A percentile compares a stretch with the other conserved stretches of the same genome.
phyloP scores from a whole-genome alignment of 1,140 invertebrate species.

The Campoletis sonorensis region DNA sequence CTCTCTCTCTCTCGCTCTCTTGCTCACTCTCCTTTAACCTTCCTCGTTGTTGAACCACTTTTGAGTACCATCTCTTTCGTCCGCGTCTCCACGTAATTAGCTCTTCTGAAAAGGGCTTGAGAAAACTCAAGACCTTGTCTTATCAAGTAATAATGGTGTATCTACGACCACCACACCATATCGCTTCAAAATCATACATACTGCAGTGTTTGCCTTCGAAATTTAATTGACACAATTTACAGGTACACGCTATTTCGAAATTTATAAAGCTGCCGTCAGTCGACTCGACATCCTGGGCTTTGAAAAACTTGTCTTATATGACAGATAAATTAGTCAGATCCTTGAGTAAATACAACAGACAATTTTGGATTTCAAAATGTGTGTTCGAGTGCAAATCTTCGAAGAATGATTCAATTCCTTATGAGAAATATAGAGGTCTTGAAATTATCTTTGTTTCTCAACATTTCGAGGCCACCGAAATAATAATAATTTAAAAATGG shows the following conservation, averaged over 20 bases:
- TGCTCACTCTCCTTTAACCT: neutral
- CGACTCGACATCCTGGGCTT: neutral
- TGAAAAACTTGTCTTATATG: neutral
- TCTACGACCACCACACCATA: neutral
- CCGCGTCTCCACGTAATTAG: slow-evolving; percentile 6
- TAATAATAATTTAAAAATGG: too few species aligned
- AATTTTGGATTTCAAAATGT: neutral
- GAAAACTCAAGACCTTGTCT: neutral
- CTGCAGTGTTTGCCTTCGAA: neutral
- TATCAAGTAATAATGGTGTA: neutral
- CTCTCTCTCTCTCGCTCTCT: neutral
- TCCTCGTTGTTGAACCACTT: slow-evolving; percentile 12
- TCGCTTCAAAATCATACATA: neutral
- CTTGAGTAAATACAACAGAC: neutral
- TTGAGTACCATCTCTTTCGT: neutral
- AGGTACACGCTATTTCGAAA: neutral
- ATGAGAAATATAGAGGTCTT: neutral
- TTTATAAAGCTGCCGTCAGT: neutral
- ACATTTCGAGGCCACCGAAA: too few species aligned
- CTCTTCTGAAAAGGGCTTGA: neutral
- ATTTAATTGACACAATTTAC: neutral
- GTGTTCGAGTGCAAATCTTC: neutral
- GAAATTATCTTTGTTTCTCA: too few species aligned
- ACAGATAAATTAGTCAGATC: neutral
- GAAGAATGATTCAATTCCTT: neutral